Evolutionary conservation across 2,888 invertebrate genomes (phyloP), one percentile per base, ranked within the genome.

Genomic region (Lamellibrachia columna): DNA sequence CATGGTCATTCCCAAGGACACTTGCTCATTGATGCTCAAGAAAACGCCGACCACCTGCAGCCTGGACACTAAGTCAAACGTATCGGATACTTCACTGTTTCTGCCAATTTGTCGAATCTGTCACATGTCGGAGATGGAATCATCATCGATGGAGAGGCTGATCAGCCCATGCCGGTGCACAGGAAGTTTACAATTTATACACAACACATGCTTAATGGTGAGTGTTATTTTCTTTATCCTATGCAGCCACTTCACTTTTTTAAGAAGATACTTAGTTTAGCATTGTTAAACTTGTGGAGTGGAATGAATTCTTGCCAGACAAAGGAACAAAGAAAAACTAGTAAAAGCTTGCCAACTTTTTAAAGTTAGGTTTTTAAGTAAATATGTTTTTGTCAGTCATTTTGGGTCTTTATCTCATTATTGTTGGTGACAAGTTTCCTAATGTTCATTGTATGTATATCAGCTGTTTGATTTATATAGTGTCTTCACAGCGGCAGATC

Each of bases 101-200:
- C n/a, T 94, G 53, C 95, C 96, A 22, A 96, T 97, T 93, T 97
- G 97, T 95, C 96, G 97, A 92, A 97, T 97, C 93, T 97, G 97
- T 94, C 97, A 97, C 94, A 94, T 95, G 94, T 95, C 95, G 3
- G 96, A 95, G 22, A 95, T 95, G 93, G 95, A 95, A 28, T 93
- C 93, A 11, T 95, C 95, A 91, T 95, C 95, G 92, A 94, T 96
- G 4, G 75, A 75, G 22, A 75, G 75, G 75, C 96, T 97, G 60
- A 97, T 97, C 93, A 96, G 97, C 7, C 97, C 97, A 0, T 97
- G 97, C 94, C 95, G 97, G 90, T 97, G 97, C 94, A 96, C 97
- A 53, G 97, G 97, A 52, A 97, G 97, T 22, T 96, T 97, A 95
- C 96, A 97, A 94, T 97, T 96, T 95, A 97, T 97, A 75, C 97